These are phyloP conservation scores for Microctenopoma stevenorrisi DNA, from an alignment of 2,797 vertebrate species.

Conservation along the genomic window DNA sequence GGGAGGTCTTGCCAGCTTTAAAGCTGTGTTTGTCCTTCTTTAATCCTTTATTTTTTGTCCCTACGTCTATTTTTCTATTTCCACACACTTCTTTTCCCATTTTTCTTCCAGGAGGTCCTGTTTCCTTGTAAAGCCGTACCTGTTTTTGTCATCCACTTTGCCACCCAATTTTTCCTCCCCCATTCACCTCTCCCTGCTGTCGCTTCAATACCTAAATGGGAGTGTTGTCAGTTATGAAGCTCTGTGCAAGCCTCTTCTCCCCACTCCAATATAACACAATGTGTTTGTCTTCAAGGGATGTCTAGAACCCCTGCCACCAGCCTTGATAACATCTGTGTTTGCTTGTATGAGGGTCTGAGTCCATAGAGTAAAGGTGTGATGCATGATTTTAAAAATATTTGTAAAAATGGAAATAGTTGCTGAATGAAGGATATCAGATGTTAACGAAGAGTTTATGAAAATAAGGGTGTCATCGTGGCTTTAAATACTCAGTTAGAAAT, in stretches of 20 bases:
- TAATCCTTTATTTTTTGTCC: conserved; percentile 41
- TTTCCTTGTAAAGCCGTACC: conserved; percentile 45
- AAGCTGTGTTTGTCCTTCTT: conserved; percentile 50
- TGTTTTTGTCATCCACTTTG: conserved; percentile 41
- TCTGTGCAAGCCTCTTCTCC: conserved; percentile 20
- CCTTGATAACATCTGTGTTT: conserved; percentile 41
- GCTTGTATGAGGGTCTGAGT: neutral
- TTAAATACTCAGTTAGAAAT: too few relatives aligned
- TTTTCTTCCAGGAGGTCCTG: conserved; percentile 42
- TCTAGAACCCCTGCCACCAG: conserved; percentile 14
- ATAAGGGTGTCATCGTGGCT: too few relatives aligned
- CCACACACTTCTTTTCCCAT: conserved; percentile 13
- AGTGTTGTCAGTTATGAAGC: conserved; percentile 26
- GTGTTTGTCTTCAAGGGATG: conserved; percentile 30
- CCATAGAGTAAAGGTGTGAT: neutral
- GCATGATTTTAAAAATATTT: neutral
- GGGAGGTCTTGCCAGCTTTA: conserved; percentile 50
- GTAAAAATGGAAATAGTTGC: neutral
- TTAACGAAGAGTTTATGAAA: too few relatives aligned
- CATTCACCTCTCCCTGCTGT: conserved; percentile 7
- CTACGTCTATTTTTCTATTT: conserved; percentile 24
- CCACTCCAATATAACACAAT: conserved; percentile 18
- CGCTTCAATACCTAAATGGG: conserved; percentile 34
- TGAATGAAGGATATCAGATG: neutral
- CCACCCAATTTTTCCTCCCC: neutral